phyloP scores from a whole-genome alignment of 2,888 invertebrate species.

The Ophioninae sp. region DNA sequence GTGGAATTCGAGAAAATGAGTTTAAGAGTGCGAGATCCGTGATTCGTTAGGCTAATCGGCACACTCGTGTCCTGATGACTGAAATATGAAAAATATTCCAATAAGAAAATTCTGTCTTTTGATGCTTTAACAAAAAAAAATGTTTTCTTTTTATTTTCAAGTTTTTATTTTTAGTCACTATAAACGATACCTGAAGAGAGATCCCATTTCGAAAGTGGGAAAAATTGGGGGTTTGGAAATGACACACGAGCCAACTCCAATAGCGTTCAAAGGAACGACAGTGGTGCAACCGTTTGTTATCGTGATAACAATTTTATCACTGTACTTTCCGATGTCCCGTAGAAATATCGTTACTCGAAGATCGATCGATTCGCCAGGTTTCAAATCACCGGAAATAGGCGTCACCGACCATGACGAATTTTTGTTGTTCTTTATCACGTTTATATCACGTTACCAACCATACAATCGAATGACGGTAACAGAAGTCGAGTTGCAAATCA shows the following conservation, averaged over 20 bases:
- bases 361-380: constrained; percentile 72
- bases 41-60: constrained; percentile 82
- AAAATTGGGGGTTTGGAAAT: constrained; percentile 84
- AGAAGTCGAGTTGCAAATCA: not conserved
- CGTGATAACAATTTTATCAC: constrained; percentile 75
- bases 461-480: not conserved
- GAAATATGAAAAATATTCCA: not conserved
- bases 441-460: not conserved
- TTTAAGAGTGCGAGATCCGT: constrained; percentile 82
- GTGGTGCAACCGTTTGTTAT: constrained; percentile 80
- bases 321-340: constrained; percentile 76
- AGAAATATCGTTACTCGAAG: constrained; percentile 77
- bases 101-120: not conserved
- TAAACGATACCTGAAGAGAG: constrained; percentile 84
- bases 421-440: constrained; percentile 63
- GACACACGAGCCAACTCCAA: constrained; percentile 87
- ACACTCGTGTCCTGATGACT: constrained; percentile 70
- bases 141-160: too few relatives aligned
- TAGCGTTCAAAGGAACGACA: constrained; percentile 82
- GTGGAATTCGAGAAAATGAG: constrained; percentile 79
- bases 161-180: not conserved
- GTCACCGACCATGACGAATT: constrained; percentile 70
- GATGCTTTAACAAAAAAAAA: not conserved
- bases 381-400: constrained; percentile 71
- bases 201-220: constrained; percentile 84